Base-by-base conservation (phyloP, 2,888 invertebrate genomes). In the Sepioteuthis lessoniana region DNA sequence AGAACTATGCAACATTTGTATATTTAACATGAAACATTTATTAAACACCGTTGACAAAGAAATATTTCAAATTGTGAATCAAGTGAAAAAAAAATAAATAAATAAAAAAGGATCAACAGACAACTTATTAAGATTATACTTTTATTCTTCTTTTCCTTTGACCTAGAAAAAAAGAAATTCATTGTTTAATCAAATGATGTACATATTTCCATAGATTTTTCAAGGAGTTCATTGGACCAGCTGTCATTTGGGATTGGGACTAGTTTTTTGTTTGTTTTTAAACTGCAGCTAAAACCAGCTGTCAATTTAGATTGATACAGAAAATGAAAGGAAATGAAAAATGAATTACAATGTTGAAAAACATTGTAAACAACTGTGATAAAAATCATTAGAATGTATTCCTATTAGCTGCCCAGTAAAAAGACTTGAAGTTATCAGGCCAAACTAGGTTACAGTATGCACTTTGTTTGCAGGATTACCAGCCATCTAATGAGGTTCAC, bases 391-490 rank as follows among this genome's bases (percentile, higher is more conserved):
- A 76, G 76, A 76, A 76, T 76, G 76, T 76, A n/a, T 76, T 76
- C 76, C 76, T n/a, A 35, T 76, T 76, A 76, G 76, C 76, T 76
- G 76, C 76, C 76, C 76, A 76, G 76, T 76, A 76, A 76, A 76
- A 76, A 76, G 76, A 76, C n/a, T 76, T 76, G 35, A 60, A 60
- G 60, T 60, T 31, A 35, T 76, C n/a, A 76, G 19, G 35, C 76
- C n/a, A 76, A 76, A 76, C 76, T 76, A 76, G 76, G 35, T 76
- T n/a, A 76, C 76, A 76, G n/a, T n/a, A 76, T 76, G 35, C n/a
- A 55, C 55, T 55, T 55, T 50, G 50, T 21, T 76, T 76, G 76
- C n/a, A n/a, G 13, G n/a, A n/a, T 76, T 76, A 76, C 76, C n/a
- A 35, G 76, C 76, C n/a, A 76, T 76, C n/a, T 76, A 76, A 76